Conservation (phyloP, 2,888 invertebrate species). For the Phalera bucephala region DNA sequence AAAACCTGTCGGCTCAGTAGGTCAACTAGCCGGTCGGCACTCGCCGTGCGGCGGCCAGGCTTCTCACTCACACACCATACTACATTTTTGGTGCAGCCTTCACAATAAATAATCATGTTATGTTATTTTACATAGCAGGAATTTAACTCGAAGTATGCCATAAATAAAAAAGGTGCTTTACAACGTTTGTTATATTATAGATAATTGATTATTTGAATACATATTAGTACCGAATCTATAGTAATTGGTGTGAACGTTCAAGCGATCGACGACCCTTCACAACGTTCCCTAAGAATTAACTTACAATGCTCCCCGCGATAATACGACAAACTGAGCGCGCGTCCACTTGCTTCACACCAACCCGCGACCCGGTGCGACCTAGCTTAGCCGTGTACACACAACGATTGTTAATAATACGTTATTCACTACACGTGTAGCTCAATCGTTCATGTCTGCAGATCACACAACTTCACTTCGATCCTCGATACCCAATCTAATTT, state of each 20-base stretch:
- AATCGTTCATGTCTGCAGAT: conserved; percentile 51
- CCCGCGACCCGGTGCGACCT: conserved; percentile 5
- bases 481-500: conserved; percentile 78
- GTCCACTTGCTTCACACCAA: conserved; percentile 5
- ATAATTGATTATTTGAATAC: conserved; percentile 38
- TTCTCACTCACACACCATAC: conserved; percentile 31
- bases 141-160: conserved; percentile 48
- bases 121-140: conserved; percentile 48
- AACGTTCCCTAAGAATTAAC: conserved; percentile 30
- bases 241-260: conserved; percentile 21
- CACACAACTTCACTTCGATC: conserved; percentile 63
- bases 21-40: too few species aligned
- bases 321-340: conserved; percentile 17
- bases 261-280: conserved; percentile 27
- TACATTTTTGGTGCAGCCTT: conserved; percentile 55
- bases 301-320: conserved; percentile 37
- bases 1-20: conserved; percentile 29
- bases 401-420: conserved; percentile 23
- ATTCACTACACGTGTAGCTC: conserved; percentile 41
- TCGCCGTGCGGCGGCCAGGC: conserved; percentile 24
- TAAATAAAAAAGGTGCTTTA: conserved; percentile 50
- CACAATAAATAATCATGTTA: conserved; percentile 56
- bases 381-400: conserved; percentile 12
- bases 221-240: conserved; percentile 29
- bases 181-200: conserved; percentile 31